These are phyloP conservation scores for Capreolus pygargus DNA, from an alignment of 2,113 vertebrate genomes.

Conservation along the genomic window DNA sequence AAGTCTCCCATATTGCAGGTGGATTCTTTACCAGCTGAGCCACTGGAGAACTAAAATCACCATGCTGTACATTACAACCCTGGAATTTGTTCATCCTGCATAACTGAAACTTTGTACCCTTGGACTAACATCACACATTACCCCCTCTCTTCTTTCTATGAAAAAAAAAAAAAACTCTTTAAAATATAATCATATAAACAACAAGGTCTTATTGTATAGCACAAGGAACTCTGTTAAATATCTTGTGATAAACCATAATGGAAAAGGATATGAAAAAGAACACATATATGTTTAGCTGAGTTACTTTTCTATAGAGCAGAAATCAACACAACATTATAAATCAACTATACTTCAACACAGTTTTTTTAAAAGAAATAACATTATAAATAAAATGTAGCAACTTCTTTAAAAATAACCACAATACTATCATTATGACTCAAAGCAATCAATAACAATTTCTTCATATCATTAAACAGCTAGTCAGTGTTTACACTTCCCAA, in stretches of 20 bases:
- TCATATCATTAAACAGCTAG: background rate
- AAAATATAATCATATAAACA: background rate
- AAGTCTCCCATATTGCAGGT: background rate
- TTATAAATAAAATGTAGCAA: background rate
- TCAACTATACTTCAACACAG: background rate
- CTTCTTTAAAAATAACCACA: background rate
- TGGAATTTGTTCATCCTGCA: background rate
- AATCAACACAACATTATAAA: background rate
- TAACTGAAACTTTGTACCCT: background rate
- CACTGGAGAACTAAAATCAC: background rate
- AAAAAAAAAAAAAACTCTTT: background rate
- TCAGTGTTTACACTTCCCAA: background rate
- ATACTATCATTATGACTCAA: background rate
- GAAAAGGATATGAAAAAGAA: background rate
- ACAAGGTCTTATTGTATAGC: background rate
- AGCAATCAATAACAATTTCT: background rate
- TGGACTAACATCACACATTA: background rate
- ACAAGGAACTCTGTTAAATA: background rate
- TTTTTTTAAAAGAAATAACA: background rate
- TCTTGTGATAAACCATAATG: background rate
- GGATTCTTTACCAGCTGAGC: background rate
- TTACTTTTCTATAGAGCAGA: background rate
- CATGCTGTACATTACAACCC: no score
- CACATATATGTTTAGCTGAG: background rate
- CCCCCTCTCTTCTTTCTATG: background rate